Evolutionary conservation across 2,888 invertebrate genomes (phyloP).

Genomic region (Sminthurinus aureus): DNA sequence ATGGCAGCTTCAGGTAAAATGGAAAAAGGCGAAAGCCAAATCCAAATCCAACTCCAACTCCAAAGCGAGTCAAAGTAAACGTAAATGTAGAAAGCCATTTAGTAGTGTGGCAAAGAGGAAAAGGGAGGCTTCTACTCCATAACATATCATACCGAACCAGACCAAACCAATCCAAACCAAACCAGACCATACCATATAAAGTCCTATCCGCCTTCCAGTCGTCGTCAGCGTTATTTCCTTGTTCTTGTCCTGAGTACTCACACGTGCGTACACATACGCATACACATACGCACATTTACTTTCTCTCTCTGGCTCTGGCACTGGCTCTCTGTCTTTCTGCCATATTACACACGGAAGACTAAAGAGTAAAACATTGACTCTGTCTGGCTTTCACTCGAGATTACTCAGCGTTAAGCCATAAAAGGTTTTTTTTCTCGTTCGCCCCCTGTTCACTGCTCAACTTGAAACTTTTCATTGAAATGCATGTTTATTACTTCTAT

Average conservation of each 20-base stretch:
- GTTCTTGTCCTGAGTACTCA: not conserved
- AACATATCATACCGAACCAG: no score
- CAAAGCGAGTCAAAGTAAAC: no score
- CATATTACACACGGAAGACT: not conserved
- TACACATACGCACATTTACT: not conserved
- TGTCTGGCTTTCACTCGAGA: not conserved
- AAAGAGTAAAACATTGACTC: not conserved
- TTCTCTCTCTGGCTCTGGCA: not conserved
- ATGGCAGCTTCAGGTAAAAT: not conserved
- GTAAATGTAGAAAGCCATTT: no score
- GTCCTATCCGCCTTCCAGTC: no score
- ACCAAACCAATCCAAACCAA: no score
- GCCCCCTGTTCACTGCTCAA: not conserved
- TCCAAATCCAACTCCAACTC: no score
- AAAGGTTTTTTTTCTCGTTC: not conserved
- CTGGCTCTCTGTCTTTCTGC: not conserved
- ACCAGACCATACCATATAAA: no score
- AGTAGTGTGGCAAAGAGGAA: not conserved
- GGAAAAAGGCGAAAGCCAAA: not conserved
- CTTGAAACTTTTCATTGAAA: not conserved
- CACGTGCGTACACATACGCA: not conserved
- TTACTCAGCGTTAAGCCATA: conserved; percentile 1
- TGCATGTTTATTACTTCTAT: not conserved
- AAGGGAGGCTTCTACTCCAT: not conserved
- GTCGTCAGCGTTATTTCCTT: no score